These are phyloP conservation scores for Tachypleus tridentatus DNA, from an alignment of 1,140 invertebrate species.

Conservation along the genomic window DNA sequence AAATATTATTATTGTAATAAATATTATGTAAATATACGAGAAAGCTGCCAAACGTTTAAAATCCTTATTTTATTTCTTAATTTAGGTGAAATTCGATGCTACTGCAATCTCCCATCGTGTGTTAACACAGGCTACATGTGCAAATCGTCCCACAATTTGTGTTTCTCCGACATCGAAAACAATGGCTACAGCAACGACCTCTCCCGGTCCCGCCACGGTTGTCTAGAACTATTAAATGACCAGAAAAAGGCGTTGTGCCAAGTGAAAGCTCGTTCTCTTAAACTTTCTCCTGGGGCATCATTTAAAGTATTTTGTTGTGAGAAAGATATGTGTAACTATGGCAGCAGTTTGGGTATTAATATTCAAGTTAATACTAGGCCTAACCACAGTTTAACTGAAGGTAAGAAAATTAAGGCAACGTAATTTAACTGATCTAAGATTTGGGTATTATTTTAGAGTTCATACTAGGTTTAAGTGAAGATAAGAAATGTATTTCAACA, in stretches of 20 bases:
- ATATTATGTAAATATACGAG: too few species aligned
- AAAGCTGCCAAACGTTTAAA: neutral
- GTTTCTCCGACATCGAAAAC: constrained; percentile 8
- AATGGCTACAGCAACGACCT: constrained; percentile 15
- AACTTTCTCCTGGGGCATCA: neutral
- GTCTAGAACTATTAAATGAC: constrained; percentile 16
- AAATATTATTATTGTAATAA: too few species aligned
- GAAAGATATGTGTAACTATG: constrained; percentile 67
- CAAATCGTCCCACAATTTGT: constrained; percentile 38
- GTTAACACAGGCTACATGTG: constrained; percentile 75
- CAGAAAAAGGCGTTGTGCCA: neutral
- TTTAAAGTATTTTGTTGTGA: constrained; percentile 48
- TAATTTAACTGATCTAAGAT: too few species aligned
- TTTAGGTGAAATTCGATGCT: constrained; percentile 53
- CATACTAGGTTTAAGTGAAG: too few species aligned
- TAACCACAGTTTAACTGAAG: too few species aligned
- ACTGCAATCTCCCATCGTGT: constrained; percentile 65
- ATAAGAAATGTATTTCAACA: too few species aligned
- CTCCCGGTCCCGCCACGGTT: constrained; percentile 14
- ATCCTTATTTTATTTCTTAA: neutral
- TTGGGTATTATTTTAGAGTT: too few species aligned
- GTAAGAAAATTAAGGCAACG: too few species aligned
- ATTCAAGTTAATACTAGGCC: neutral
- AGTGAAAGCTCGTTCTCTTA: neutral
- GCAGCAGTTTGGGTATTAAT: constrained; percentile 35